Conservation (phyloP, 2,797 vertebrate species). For the Anomalospiza imberbis region DNA sequence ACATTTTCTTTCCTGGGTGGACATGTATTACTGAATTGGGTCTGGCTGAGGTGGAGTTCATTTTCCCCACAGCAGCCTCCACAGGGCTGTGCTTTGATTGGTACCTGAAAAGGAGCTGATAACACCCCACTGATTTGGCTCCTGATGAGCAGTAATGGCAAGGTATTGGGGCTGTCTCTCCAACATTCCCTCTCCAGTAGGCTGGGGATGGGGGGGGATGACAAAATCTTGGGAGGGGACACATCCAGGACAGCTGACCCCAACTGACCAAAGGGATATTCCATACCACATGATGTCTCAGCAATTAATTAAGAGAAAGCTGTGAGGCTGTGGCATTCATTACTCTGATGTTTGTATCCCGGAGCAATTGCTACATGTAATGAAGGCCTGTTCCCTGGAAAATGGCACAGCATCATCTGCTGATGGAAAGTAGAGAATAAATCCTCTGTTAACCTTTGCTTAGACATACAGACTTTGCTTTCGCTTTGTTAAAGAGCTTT, state of each 20-base stretch:
- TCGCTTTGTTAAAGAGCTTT: background rate
- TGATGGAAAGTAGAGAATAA: background rate
- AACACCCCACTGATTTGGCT: background rate
- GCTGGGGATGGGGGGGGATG: background rate
- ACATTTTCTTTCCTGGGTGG: background rate
- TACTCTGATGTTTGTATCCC: background rate
- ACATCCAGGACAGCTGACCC: background rate
- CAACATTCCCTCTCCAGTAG: background rate
- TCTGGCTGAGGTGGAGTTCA: background rate
- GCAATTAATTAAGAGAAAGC: background rate
- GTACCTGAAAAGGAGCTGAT: background rate
- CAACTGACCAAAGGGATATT: background rate
- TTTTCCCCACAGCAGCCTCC: background rate
- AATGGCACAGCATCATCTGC: background rate
- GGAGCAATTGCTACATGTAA: rapidly evolving
- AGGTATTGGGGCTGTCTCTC: no score
- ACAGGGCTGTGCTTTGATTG: background rate
- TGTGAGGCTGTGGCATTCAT: background rate
- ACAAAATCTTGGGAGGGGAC: background rate
- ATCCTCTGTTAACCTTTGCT: background rate
- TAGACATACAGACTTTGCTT: background rate
- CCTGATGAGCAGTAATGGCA: background rate
- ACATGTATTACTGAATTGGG: background rate
- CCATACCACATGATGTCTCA: background rate
- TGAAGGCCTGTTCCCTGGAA: background rate